These are phyloP conservation scores for Dasypogon diadema DNA, from an alignment of 2,888 invertebrate genomes.

Conservation along the genomic window DNA sequence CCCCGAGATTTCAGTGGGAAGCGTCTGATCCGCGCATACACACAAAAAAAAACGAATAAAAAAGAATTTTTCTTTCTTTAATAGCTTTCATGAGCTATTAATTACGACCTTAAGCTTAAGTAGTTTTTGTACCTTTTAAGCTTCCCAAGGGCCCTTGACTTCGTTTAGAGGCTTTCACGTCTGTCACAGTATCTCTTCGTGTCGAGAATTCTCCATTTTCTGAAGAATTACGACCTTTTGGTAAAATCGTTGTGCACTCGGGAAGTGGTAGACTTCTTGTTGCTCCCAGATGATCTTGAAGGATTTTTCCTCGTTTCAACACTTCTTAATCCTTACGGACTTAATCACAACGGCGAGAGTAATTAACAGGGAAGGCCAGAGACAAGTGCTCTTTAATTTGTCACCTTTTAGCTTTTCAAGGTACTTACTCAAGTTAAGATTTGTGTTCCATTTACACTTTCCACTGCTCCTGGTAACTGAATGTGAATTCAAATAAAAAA, in stretches of 20 bases:
- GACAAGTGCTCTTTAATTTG: too few species aligned
- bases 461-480: too few species aligned
- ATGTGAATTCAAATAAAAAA: too few species aligned
- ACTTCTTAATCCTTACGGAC: too few species aligned
- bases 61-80: conserved; percentile 48
- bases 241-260: not conserved
- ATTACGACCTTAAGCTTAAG: conserved; percentile 55
- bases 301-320: too few species aligned
- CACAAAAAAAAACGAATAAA: conserved; percentile 6
- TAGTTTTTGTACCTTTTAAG: conserved; percentile 54
- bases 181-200: conserved; percentile 47
- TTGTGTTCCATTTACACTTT: too few species aligned
- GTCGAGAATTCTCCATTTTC: conserved; percentile 26
- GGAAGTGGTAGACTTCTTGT: conserved; percentile 23
- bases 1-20: not conserved
- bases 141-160: conserved; percentile 50
- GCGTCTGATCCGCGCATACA: not conserved
- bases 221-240: conserved; percentile 36
- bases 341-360: too few species aligned
- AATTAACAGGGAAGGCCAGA: too few species aligned
- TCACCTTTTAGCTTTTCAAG: too few species aligned
- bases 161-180: conserved; percentile 44
- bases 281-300: not conserved
- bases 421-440: too few species aligned
- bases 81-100: conserved; percentile 55